Conservation (phyloP, 2,113 vertebrate species). For the Xenus cinereus region DNA sequence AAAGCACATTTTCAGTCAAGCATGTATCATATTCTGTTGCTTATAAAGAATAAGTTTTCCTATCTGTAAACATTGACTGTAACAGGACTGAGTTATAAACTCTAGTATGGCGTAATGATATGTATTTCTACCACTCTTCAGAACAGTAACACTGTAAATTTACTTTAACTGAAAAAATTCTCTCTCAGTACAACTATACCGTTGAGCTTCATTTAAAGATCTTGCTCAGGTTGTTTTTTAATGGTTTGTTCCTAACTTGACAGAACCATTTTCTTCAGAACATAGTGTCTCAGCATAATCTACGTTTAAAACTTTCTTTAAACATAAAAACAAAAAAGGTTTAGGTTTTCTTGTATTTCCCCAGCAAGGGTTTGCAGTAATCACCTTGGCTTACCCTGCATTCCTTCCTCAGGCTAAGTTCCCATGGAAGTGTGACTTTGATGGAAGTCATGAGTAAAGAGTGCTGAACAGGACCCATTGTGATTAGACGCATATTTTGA, state of each 20-base stretch:
- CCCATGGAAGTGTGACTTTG: neutral
- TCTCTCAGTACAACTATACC: neutral
- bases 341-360: neutral
- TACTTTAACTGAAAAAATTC: neutral
- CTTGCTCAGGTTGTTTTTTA: neutral
- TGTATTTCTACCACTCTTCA: neutral
- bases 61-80: neutral
- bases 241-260: neutral
- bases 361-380: neutral
- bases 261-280: neutral
- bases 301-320: neutral
- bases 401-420: slow-evolving; percentile 7
- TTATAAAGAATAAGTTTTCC: neutral
- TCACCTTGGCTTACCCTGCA: neutral
- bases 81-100: neutral
- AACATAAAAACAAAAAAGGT: neutral
- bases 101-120: neutral
- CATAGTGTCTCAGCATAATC: neutral
- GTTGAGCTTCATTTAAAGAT: neutral
- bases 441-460: neutral
- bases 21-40: neutral
- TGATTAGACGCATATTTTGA: neutral
- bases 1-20: neutral
- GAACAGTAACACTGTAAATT: neutral
- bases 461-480: neutral